A percentile compares a stretch with the other conserved stretches of the same genome.
Conservation (phyloP, 1,140 invertebrate species). For the Drosophila rufa region DNA sequence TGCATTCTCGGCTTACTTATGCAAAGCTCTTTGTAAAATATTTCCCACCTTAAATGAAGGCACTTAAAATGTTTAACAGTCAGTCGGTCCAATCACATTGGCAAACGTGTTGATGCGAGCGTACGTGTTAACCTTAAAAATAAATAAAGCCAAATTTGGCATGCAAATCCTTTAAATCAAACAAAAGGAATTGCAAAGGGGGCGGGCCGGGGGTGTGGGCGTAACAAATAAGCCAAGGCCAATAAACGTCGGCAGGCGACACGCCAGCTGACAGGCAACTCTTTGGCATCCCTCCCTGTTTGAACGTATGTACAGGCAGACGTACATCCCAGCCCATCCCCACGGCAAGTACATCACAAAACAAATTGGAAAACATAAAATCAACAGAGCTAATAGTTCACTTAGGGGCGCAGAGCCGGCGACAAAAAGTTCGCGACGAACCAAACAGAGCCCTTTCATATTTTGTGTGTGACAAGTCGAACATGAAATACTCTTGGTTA, state of each 20-base stretch:
- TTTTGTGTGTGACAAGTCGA: background rate
- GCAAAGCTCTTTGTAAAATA: constrained; percentile 59
- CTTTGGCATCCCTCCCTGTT: constrained; percentile 37
- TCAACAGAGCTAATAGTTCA: constrained; percentile 83
- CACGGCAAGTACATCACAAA: constrained; percentile 47
- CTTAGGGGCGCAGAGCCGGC: constrained; percentile 62
- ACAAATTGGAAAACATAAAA: constrained; percentile 83
- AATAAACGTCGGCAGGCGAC: constrained; percentile 75
- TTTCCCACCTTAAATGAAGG: constrained; percentile 56
- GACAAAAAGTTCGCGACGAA: constrained; percentile 40
- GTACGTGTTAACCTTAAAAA: constrained; percentile 56
- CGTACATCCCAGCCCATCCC: background rate
- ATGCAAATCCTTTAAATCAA: constrained; percentile 80
- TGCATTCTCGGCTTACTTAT: constrained; percentile 53
- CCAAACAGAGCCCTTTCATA: constrained; percentile 3
- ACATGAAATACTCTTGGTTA: background rate
- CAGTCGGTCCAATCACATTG: constrained; percentile 45
- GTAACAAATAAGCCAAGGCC: constrained; percentile 44
- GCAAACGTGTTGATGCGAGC: constrained; percentile 55
- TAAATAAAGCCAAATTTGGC: constrained; percentile 79
- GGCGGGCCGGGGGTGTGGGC: constrained; percentile 5
- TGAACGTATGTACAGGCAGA: background rate
- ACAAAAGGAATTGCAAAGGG: constrained; percentile 63
- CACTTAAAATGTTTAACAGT: constrained; percentile 60
- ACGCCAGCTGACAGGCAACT: constrained; percentile 59